Conservation (phyloP, 2,888 invertebrate species). For the Alcis repandata region DNA sequence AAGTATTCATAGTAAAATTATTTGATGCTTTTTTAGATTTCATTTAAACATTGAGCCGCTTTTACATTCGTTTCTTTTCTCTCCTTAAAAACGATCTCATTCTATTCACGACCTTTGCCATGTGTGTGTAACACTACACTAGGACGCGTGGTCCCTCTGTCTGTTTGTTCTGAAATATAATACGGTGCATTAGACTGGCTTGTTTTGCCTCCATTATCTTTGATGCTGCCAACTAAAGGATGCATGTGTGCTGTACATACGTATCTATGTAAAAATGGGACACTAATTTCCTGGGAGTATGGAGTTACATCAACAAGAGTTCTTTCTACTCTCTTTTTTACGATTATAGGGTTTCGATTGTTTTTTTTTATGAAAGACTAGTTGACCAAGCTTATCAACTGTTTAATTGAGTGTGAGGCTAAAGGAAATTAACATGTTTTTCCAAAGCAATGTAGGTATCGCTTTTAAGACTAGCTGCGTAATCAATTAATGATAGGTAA, state of each 20-base stretch:
- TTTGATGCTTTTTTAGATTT: slow-evolving; percentile 12
- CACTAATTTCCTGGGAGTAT: slow-evolving; percentile 47
- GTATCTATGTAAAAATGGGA: slow-evolving; percentile 43
- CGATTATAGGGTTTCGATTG: background rate
- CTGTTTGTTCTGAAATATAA: slow-evolving; percentile 80
- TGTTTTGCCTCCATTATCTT: slow-evolving; percentile 85
- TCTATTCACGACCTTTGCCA: slow-evolving; percentile 81
- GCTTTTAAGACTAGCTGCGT: no score
- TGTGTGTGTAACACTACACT: slow-evolving; percentile 78
- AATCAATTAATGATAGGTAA: no score
- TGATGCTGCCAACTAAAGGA: slow-evolving; percentile 79
- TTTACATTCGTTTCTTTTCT: slow-evolving; percentile 50
- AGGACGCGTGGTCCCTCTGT: slow-evolving; percentile 58
- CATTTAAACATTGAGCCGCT: no score
- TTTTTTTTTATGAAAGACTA: background rate
- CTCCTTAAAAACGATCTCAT: slow-evolving; percentile 71
- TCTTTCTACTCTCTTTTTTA: slow-evolving; percentile 8
- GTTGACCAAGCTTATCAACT: no score
- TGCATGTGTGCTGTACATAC: slow-evolving; percentile 60
- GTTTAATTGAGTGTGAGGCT: no score
- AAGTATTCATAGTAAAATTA: background rate
- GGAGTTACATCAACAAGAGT: slow-evolving; percentile 37
- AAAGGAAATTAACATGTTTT: no score
- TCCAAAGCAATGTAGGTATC: no score
- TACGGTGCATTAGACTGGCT: slow-evolving; percentile 81